Evolutionary conservation across 2,797 vertebrate genomes (phyloP).

Genomic region (Sciurus carolinensis): DNA sequence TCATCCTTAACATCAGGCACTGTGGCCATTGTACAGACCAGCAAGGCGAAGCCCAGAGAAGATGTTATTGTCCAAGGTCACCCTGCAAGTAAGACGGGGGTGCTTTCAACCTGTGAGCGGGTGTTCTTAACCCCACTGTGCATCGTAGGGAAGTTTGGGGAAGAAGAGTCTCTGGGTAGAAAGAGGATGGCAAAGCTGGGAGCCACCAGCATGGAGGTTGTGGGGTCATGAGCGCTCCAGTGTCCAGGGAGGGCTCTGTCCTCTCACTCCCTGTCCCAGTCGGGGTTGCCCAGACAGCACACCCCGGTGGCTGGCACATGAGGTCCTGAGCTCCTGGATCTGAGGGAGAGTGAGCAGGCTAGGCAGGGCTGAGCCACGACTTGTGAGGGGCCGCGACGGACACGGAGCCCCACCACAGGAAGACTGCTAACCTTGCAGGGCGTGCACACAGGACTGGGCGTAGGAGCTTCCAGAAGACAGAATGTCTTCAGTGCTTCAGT

Average conservation of each 20-base stretch:
- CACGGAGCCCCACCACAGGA: neutral
- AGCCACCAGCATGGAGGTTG: fast-evolving
- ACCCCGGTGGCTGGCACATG: fast-evolving
- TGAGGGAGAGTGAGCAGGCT: neutral
- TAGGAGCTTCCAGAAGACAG: neutral
- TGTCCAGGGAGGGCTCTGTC: no score
- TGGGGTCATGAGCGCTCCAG: neutral
- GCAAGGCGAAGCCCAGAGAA: neutral
- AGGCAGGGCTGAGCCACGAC: neutral
- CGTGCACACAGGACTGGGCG: neutral
- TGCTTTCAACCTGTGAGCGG: neutral
- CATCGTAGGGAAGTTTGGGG: neutral
- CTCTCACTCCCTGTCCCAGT: no score
- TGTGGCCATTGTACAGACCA: neutral
- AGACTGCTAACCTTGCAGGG: neutral
- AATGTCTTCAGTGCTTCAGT: neutral
- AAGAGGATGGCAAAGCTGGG: neutral
- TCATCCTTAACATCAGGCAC: neutral
- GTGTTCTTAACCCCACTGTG: neutral
- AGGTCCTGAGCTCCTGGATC: neutral
- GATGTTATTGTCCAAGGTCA: neutral
- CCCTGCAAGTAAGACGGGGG: neutral
- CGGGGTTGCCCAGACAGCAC: neutral
- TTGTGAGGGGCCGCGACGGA: neutral
- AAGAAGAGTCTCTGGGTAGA: neutral